Conservation (phyloP, 2,113 vertebrate genomes). For the Tricholaema leucomelas region DNA sequence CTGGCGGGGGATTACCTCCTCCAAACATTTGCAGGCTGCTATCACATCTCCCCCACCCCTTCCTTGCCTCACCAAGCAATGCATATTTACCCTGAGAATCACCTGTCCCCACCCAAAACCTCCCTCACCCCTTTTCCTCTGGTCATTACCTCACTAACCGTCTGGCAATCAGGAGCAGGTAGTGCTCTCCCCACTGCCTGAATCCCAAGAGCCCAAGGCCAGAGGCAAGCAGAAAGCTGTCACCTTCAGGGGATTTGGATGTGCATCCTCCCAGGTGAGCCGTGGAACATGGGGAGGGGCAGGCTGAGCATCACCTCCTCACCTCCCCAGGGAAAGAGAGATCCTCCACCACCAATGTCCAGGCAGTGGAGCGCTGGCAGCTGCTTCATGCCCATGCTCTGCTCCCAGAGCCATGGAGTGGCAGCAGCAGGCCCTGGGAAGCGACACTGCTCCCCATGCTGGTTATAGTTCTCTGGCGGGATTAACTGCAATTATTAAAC, state of each 20-base stretch:
- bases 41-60: neutral
- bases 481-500: neutral
- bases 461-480: neutral
- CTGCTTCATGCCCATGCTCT: neutral
- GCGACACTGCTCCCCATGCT: rapidly evolving
- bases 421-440: neutral
- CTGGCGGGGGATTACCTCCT: rapidly evolving
- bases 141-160: neutral
- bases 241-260: neutral
- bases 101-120: conserved; percentile 6
- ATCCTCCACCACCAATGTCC: neutral
- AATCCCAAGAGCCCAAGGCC: neutral
- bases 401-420: rapidly evolving
- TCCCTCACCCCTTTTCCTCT: neutral
- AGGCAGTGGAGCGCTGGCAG: rapidly evolving
- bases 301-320: too few relatives aligned
- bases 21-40: neutral
- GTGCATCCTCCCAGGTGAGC: neutral
- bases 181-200: neutral
- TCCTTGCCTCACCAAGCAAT: rapidly evolving
- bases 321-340: neutral
- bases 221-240: neutral
- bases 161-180: neutral
- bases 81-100: neutral
- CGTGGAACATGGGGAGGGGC: rapidly evolving